Percentiles rank a stretch among this genome's conserved stretches.
These are phyloP conservation scores for Dolichomitus sp. DNA, from an alignment of 2,888 invertebrate species.

Conservation along the genomic window DNA sequence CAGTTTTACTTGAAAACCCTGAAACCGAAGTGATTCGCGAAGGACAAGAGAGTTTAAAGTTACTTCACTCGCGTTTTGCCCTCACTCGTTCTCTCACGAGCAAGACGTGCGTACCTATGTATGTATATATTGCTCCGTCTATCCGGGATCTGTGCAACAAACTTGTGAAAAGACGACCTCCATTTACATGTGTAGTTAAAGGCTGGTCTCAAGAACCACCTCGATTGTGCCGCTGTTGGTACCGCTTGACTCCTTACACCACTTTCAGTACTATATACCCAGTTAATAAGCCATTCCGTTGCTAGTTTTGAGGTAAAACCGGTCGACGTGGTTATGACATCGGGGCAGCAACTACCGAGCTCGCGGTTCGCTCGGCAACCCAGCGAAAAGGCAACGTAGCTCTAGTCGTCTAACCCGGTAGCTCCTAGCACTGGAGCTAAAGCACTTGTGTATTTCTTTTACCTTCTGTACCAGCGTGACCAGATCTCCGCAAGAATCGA, in stretches of 20 bases:
- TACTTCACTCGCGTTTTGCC: slow-evolving; percentile 50
- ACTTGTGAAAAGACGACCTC: slow-evolving; percentile 27
- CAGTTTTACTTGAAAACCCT: slow-evolving; percentile 68
- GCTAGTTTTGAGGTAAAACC: slow-evolving; percentile 73
- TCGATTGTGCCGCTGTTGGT: slow-evolving; percentile 53
- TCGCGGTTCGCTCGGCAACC: slow-evolving; percentile 25
- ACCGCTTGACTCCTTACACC: slow-evolving; percentile 54
- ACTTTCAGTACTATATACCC: slow-evolving; percentile 23
- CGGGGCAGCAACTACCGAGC: slow-evolving; percentile 55
- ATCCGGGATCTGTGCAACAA: neutral
- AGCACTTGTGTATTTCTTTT: slow-evolving; percentile 1
- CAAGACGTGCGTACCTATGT: neutral
- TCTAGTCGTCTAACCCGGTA: slow-evolving; percentile 37
- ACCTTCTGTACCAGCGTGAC: slow-evolving; percentile 19
- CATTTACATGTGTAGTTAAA: slow-evolving; percentile 19
- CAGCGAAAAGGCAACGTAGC: slow-evolving; percentile 1
- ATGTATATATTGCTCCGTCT: neutral
- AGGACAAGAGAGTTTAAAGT: slow-evolving; percentile 71
- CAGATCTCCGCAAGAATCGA: slow-evolving; percentile 18
- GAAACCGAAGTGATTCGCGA: slow-evolving; percentile 74
- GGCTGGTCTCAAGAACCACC: neutral
- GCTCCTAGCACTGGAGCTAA: slow-evolving; percentile 20
- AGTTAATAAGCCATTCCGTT: slow-evolving; percentile 48
- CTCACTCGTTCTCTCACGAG: neutral
- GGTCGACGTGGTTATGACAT: slow-evolving; percentile 71